Base-by-base conservation (phyloP, 2,797 vertebrate genomes). In the Salarias fasciatus region DNA sequence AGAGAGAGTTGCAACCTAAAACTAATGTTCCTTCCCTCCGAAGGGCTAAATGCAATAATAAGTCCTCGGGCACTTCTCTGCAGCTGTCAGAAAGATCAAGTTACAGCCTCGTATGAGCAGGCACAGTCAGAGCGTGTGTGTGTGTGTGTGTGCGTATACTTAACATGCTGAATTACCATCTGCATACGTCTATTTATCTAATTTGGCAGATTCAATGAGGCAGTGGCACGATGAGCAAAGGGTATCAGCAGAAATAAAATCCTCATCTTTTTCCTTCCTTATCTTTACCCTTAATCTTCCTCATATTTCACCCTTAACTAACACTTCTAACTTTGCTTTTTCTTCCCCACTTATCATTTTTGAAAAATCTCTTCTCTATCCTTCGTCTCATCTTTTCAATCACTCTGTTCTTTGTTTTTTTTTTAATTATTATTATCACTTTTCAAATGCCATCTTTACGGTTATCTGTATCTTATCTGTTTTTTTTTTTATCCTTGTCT, bases 31-130 rank as follows among this genome's bases (percentile, higher is more conserved):
- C 58, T 55, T 75, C 76, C 75, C 77, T 84, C 71, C 70, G 63
- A 75, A 69, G 48, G 62, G 49, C 75, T 79, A 72, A 84, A 88
- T 79, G 75, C 73, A 82, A 85, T 86, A 87, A 87, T 69, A 76
- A 68, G 72, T 79, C 82, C 63, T 77, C 53, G 10, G 79, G 80
- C 69, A 63, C 73, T 56, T 81, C 64, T 69, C 69, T 60, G 76
- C 86, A 84, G 86, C 82, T 90, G 84, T 75, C 76, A 74, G 54
- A 65, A 48, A 72, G 77, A 82, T 86, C 74, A 65, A 60, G 69
- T 84, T 79, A 73, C 68, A 64, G 63, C 72, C 62, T 66, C 11
- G 53, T 33, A 49, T 41, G 53, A 35, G 63, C 51, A 5, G 42
- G 62, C 71, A 63, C 43, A 50, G 18, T 24, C 18, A 24, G 47